Percentiles rank a stretch among this genome's conserved stretches.
These are phyloP conservation scores for Dryadula phaetusa DNA, from an alignment of 2,888 invertebrate species.

Conservation along the genomic window DNA sequence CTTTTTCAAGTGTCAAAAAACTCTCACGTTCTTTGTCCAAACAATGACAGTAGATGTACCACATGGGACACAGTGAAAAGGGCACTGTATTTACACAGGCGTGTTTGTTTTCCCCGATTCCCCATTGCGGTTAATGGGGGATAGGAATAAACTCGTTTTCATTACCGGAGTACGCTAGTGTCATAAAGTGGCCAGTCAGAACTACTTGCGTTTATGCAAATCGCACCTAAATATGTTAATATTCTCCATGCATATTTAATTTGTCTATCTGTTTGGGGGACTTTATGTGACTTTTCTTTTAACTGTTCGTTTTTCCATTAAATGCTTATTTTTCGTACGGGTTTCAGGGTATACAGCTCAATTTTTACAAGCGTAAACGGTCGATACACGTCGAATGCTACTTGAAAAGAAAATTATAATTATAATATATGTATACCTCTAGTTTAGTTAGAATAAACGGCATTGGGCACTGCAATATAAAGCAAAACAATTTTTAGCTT, in stretches of 20 bases:
- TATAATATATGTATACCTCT: too few relatives aligned
- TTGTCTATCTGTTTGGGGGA: conserved; percentile 35
- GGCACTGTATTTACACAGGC: conserved; percentile 61
- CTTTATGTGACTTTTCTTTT: conserved; percentile 33
- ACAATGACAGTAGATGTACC: conserved; percentile 59
- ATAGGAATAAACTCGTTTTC: conserved; percentile 54
- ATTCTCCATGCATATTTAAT: conserved; percentile 48
- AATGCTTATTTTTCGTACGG: too few relatives aligned
- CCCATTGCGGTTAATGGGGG: conserved; percentile 54
- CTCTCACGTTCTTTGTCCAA: conserved; percentile 52
- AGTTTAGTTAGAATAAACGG: too few relatives aligned
- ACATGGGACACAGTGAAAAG: conserved; percentile 60
- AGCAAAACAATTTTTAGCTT: too few relatives aligned
- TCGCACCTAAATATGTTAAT: conserved; percentile 48
- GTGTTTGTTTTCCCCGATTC: conserved; percentile 68
- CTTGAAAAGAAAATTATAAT: too few relatives aligned
- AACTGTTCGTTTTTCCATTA: too few relatives aligned
- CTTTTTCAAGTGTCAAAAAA: conserved; percentile 50
- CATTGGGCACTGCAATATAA: too few relatives aligned
- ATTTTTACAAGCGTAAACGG: too few relatives aligned
- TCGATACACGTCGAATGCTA: too few relatives aligned
- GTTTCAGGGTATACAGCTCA: too few relatives aligned
- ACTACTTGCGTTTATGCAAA: conserved; percentile 53
- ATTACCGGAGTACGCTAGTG: conserved; percentile 55
- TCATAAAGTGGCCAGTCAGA: conserved; percentile 53